Percentiles rank a stretch among this genome's conserved stretches.
Evolutionary conservation across 2,888 invertebrate species (phyloP).

Genomic region (Galeopsomyia nigrocyanea): DNA sequence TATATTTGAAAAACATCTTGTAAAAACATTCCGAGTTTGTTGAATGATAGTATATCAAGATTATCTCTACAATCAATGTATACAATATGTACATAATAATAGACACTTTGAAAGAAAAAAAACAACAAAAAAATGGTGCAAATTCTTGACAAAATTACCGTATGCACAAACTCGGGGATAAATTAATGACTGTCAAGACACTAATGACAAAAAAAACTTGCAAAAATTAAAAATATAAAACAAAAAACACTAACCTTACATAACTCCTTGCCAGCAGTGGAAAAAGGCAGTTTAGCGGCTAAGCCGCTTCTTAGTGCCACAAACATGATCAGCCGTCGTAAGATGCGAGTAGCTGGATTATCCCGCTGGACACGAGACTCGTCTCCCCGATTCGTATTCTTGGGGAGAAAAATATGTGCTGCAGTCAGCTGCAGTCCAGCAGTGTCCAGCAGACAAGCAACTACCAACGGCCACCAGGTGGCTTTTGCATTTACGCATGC

Average conservation of each 20-base stretch:
- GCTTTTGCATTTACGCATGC: not conserved
- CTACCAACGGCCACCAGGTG: too few species aligned
- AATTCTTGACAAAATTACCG: not conserved
- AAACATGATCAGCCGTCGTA: conserved; percentile 28
- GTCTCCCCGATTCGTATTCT: conserved; percentile 4
- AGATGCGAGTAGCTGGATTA: not conserved
- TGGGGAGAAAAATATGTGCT: too few species aligned
- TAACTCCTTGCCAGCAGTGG: conserved; percentile 36
- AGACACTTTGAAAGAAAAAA: not conserved
- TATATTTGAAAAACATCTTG: too few species aligned
- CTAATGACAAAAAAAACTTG: conserved; percentile 3
- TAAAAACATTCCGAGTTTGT: too few species aligned
- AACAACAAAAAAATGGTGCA: conserved; percentile 1
- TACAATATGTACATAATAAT: too few species aligned
- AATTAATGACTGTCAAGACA: not conserved
- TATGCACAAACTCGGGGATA: not conserved
- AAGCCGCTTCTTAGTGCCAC: conserved; percentile 24
- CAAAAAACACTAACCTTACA: conserved; percentile 43
- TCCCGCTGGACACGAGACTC: conserved; percentile 28
- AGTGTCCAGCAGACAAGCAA: conserved; percentile 20
- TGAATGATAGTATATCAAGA: too few species aligned
- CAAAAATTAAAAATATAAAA: not conserved
- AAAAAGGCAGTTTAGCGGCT: conserved; percentile 3
- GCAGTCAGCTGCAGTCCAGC: conserved; percentile 3
- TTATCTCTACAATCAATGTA: too few species aligned